These are phyloP conservation scores for Lepus europaeus DNA, from an alignment of 2,113 vertebrate species.

Conservation along the genomic window DNA sequence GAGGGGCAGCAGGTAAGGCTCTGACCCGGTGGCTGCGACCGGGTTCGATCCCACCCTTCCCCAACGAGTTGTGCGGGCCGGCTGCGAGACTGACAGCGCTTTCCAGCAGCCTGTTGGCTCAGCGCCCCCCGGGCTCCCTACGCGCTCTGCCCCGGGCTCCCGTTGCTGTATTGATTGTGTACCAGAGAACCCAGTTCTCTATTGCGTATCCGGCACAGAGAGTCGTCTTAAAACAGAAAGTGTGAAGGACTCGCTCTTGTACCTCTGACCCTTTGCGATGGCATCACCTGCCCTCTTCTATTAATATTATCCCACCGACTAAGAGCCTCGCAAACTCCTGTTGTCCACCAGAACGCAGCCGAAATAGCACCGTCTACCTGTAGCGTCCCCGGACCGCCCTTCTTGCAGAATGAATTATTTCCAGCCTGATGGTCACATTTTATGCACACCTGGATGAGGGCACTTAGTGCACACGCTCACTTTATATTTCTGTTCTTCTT, in stretches of 20 bases:
- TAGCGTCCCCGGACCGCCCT: neutral
- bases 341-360: neutral
- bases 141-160: neutral
- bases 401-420: neutral
- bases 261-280: neutral
- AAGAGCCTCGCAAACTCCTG: neutral
- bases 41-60: neutral
- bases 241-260: neutral
- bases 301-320: neutral
- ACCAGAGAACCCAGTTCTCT: conserved; percentile 4
- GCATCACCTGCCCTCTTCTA: neutral
- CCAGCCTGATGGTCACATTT: neutral
- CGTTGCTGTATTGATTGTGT: neutral
- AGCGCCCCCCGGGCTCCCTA: neutral
- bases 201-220: no score
- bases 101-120: neutral
- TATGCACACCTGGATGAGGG: neutral
- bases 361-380: conserved; percentile 42
- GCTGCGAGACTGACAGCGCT: neutral
- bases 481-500: conserved; percentile 24
- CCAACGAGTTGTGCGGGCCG: neutral
- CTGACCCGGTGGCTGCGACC: neutral
- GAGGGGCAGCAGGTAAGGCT: conserved; percentile 79
- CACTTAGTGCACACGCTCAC: neutral
- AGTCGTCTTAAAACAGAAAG: neutral